Conservation (phyloP, 2,113 vertebrate genomes). For the Phrynosoma blainvillii region DNA sequence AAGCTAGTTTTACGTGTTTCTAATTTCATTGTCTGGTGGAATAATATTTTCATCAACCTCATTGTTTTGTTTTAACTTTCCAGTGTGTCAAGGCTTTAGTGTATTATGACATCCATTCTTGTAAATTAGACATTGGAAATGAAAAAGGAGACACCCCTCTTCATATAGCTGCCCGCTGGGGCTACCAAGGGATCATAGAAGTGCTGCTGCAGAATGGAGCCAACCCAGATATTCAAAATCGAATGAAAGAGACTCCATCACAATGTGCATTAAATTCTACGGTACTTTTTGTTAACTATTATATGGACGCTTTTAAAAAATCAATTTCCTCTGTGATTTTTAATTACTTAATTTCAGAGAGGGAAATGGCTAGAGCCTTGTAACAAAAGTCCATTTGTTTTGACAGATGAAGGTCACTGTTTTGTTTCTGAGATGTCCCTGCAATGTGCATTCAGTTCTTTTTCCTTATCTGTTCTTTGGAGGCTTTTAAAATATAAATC, state of each 20-base stretch:
- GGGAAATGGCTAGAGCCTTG: not conserved
- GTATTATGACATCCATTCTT: constrained; percentile 89
- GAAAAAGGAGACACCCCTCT: constrained; percentile 94
- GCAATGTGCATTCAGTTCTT: constrained; percentile 88
- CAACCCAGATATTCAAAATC: constrained; percentile 81
- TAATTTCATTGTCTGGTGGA: not conserved
- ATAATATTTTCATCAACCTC: not conserved
- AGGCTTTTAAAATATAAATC: not conserved
- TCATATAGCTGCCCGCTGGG: constrained; percentile 94
- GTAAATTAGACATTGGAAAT: constrained; percentile 88
- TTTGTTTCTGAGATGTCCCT: constrained; percentile 78
- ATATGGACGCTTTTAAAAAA: not conserved
- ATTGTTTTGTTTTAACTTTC: constrained; percentile 43
- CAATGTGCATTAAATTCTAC: constrained; percentile 93
- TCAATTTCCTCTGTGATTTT: accelerated
- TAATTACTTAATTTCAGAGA: not conserved
- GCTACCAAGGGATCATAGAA: constrained; percentile 92
- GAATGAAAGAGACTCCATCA: constrained; percentile 85
- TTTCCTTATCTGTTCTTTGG: not conserved
- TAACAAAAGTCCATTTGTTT: not conserved
- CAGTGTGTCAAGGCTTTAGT: constrained; percentile 98
- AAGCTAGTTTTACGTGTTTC: not conserved
- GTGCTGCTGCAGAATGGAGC: constrained; percentile 94
- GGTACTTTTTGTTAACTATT: constrained; percentile 72
- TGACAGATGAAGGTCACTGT: not conserved